Evolutionary conservation across 1,140 invertebrate species (phyloP).

Genomic region (Drosophila pallidifrons): DNA sequence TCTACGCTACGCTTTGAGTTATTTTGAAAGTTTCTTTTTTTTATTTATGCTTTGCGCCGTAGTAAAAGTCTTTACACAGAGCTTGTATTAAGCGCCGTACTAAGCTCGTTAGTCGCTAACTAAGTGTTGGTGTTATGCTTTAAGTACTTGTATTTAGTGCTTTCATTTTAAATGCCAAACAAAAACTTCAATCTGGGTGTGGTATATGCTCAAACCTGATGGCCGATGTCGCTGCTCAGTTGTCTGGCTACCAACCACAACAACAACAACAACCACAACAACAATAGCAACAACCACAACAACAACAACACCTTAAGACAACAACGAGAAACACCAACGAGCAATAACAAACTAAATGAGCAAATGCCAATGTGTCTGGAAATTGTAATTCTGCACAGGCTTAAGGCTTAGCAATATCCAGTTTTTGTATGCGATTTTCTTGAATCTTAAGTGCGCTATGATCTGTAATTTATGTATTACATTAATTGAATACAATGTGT

Average conservation of each 20-base stretch:
- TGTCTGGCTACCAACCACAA: slow-evolving; percentile 13
- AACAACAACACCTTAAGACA: neutral
- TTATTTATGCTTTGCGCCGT: neutral
- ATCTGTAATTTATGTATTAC: slow-evolving; percentile 35
- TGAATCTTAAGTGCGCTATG: slow-evolving; percentile 16
- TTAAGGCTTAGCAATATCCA: slow-evolving; percentile 25
- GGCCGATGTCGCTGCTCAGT: slow-evolving; percentile 14
- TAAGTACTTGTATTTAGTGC: slow-evolving; percentile 23
- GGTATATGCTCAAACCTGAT: slow-evolving; percentile 42
- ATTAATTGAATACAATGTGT: slow-evolving; percentile 19
- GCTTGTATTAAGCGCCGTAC: slow-evolving; percentile 4
- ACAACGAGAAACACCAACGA: slow-evolving; percentile 2
- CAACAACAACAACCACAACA: neutral
- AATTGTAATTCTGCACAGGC: slow-evolving; percentile 46
- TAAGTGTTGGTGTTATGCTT: slow-evolving; percentile 15
- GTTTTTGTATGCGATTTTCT: slow-evolving; percentile 23
- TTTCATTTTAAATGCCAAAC: slow-evolving; percentile 47
- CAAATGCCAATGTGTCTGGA: slow-evolving; percentile 44
- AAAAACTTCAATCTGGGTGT: slow-evolving; percentile 40
- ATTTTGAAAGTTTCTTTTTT: slow-evolving; percentile 35
- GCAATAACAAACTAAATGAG: slow-evolving; percentile 7
- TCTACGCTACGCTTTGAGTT: slow-evolving; percentile 26
- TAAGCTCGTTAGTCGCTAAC: slow-evolving; percentile 13
- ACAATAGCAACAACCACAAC: neutral
- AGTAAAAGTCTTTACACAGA: slow-evolving; percentile 7